Percentiles rank a stretch among this genome's conserved stretches.
These are phyloP conservation scores for Pecten maximus DNA, from an alignment of 2,888 invertebrate species.

Conservation along the genomic window DNA sequence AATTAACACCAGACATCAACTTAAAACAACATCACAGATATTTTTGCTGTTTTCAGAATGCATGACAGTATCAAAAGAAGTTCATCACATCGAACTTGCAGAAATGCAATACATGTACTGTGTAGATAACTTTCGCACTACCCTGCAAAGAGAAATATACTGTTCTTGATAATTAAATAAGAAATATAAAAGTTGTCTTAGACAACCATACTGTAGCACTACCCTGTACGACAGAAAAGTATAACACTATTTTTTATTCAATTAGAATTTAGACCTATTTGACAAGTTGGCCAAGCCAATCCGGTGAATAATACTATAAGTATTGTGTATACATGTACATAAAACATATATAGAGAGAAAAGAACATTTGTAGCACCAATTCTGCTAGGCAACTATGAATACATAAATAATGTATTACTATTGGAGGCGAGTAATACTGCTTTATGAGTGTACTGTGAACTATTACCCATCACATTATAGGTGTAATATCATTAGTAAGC, in stretches of 20 bases:
- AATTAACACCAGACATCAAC: not conserved
- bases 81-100: not conserved
- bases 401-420: not conserved
- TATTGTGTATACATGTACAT: not conserved
- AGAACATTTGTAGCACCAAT: not conserved
- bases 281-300: not conserved
- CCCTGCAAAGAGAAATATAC: not conserved
- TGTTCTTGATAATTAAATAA: not conserved
- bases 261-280: not conserved
- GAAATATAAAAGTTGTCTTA: not conserved
- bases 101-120: not conserved
- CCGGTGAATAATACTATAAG: not conserved
- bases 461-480: too few species aligned
- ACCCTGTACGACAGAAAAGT: not conserved
- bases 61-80: not conserved
- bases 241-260: not conserved
- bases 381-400: not conserved
- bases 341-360: too few species aligned
- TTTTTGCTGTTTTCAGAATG: not conserved
- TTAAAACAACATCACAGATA: not conserved
- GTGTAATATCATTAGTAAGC: too few species aligned
- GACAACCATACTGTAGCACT: not conserved
- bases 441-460: too few species aligned
- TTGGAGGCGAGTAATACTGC: too few species aligned
- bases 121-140: not conserved